These are phyloP conservation scores for Alces alces DNA, from an alignment of 2,113 vertebrate genomes.

Conservation along the genomic window DNA sequence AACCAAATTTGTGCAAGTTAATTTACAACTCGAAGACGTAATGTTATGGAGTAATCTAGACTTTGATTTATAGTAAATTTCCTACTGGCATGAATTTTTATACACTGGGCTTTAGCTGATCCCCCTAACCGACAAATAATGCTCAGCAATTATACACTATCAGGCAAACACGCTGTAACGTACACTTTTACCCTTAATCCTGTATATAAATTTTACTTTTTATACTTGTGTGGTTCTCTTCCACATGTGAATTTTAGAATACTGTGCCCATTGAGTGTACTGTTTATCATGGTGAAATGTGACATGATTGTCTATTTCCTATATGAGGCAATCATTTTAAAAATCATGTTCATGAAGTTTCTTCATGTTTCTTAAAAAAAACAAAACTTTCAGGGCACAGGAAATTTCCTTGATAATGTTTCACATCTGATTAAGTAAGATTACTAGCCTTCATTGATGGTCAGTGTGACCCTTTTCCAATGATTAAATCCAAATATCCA, in stretches of 20 bases:
- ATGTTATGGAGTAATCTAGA: constrained; percentile 61
- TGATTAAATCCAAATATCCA: background rate
- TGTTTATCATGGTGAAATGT: constrained; percentile 30
- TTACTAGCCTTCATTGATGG: background rate
- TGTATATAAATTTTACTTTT: constrained; percentile 69
- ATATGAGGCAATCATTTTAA: constrained; percentile 14
- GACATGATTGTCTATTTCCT: constrained; percentile 43
- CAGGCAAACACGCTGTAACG: constrained; percentile 63
- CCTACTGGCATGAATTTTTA: constrained; percentile 70
- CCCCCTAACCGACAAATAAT: constrained; percentile 63
- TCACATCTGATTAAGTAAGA: constrained; percentile 4
- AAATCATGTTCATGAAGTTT: background rate
- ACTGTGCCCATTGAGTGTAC: background rate
- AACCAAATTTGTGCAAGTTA: constrained; percentile 53
- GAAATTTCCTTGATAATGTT: background rate
- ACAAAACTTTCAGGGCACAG: background rate
- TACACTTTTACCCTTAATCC: constrained; percentile 67
- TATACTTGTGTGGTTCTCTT: constrained; percentile 55
- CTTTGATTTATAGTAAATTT: constrained; percentile 71
- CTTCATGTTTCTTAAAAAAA: constrained; percentile 28
- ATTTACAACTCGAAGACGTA: constrained; percentile 66
- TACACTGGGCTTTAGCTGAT: constrained; percentile 69
- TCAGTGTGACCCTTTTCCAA: background rate
- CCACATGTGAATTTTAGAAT: constrained; percentile 42
- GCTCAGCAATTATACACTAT: constrained; percentile 62